Conservation (phyloP, 2,797 vertebrate genomes). For the Cyprinodon diabolis region DNA sequence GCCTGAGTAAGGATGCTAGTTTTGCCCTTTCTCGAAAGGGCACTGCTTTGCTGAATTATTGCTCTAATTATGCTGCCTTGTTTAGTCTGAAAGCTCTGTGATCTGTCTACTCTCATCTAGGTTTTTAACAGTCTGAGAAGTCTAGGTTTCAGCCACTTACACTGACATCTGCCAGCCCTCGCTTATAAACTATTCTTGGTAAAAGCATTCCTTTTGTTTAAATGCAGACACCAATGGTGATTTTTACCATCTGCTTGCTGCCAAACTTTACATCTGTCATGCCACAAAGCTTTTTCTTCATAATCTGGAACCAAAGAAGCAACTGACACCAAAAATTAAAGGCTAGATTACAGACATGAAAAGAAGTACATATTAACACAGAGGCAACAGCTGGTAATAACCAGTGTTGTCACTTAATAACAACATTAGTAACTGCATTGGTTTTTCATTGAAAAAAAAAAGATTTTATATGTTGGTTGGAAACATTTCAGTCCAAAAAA, state of each 20-base stretch:
- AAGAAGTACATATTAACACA: slow-evolving; percentile 35
- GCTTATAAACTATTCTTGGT: slow-evolving; percentile 55
- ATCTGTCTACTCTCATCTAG: slow-evolving; percentile 72
- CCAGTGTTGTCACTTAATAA: too few relatives aligned
- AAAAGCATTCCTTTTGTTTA: slow-evolving; percentile 61
- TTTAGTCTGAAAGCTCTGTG: slow-evolving; percentile 73
- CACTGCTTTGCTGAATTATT: slow-evolving; percentile 63
- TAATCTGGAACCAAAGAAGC: slow-evolving; percentile 55
- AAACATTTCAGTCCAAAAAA: too few relatives aligned
- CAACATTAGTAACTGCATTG: too few relatives aligned
- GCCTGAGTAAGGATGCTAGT: slow-evolving; percentile 36
- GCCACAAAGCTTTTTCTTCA: slow-evolving; percentile 54
- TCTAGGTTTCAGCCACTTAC: slow-evolving; percentile 43
- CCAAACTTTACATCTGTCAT: slow-evolving; percentile 70
- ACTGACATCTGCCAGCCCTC: slow-evolving; percentile 52
- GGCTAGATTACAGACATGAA: slow-evolving; percentile 21
- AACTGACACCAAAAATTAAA: slow-evolving; percentile 46
- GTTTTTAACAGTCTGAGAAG: slow-evolving; percentile 44
- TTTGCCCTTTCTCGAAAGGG: slow-evolving; percentile 53
- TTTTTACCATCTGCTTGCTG: slow-evolving; percentile 53
- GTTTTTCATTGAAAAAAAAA: too few relatives aligned
- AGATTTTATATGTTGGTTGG: too few relatives aligned
- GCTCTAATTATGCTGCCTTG: slow-evolving; percentile 71
- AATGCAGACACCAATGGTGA: slow-evolving; percentile 57
- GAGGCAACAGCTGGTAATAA: slow-evolving; percentile 2